Conservation (phyloP, 92 coral and sea anemone species). For the Nematostella vectensis region DNA sequence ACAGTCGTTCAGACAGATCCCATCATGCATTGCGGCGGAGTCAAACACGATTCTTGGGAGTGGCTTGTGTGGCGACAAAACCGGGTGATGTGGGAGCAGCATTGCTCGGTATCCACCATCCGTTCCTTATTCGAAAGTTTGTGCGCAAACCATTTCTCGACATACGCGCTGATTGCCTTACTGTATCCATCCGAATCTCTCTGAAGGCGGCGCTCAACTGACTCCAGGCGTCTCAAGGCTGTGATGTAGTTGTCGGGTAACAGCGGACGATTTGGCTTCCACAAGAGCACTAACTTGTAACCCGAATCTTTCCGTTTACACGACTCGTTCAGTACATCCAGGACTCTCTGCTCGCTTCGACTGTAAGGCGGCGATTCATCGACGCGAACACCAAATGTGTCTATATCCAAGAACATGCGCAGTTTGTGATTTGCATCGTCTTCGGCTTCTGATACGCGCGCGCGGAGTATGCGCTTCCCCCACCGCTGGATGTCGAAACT, state of each 20-base stretch:
- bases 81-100: slow-evolving; percentile 39
- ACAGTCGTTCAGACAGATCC: slow-evolving; percentile 34
- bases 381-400: slow-evolving; percentile 14
- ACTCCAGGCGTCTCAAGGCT: slow-evolving; percentile 9
- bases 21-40: slow-evolving; percentile 27
- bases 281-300: slow-evolving; percentile 13
- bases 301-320: slow-evolving; percentile 17
- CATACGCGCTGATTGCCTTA: not conserved
- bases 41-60: slow-evolving; percentile 36
- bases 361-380: slow-evolving; percentile 8
- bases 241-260: slow-evolving; percentile 5
- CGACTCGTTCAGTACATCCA: slow-evolving; percentile 17
- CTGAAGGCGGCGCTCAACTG: slow-evolving; percentile 15
- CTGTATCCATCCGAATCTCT: not conserved
- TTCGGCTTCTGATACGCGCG: slow-evolving; percentile 15
- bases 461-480: slow-evolving; percentile 15
- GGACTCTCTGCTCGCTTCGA: slow-evolving; percentile 9
- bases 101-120: slow-evolving; percentile 1
- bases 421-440: slow-evolving; percentile 19
- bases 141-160: too few species aligned
- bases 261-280: slow-evolving; percentile 1
- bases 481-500: slow-evolving; percentile 6
- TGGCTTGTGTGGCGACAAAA: slow-evolving; percentile 29
- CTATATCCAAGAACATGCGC: slow-evolving; percentile 30
- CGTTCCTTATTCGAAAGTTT: slow-evolving; percentile 9